Conservation (phyloP, 2,888 invertebrate species). For the Drosophila tripunctata region DNA sequence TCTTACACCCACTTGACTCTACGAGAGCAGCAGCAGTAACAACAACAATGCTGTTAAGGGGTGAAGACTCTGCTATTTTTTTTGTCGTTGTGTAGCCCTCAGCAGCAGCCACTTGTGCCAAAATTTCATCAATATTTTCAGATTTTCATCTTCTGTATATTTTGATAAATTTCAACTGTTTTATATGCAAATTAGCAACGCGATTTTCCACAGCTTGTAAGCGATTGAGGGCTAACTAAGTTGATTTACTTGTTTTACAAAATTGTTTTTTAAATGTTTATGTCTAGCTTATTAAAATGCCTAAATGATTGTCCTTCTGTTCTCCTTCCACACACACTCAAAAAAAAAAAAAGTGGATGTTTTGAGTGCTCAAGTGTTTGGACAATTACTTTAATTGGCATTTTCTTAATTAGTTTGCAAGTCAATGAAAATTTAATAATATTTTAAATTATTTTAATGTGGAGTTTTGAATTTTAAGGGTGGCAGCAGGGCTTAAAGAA, state of each 20-base stretch:
- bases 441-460: not conserved
- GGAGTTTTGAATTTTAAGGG: no score
- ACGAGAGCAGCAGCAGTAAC: conserved; percentile 38
- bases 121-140: conserved; percentile 80
- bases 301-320: conserved; percentile 67
- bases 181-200: conserved; percentile 84
- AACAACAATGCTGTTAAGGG: conserved; percentile 45
- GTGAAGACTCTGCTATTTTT: conserved; percentile 23
- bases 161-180: conserved; percentile 80
- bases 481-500: not conserved
- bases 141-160: conserved; percentile 62
- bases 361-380: conserved; percentile 50
- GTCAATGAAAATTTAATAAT: conserved; percentile 29
- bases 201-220: conserved; percentile 67
- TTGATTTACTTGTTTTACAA: conserved; percentile 50
- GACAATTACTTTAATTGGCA: conserved; percentile 57
- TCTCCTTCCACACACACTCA: not conserved
- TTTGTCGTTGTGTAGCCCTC: not conserved
- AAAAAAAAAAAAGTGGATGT: not conserved
- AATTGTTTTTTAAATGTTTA: conserved; percentile 73
- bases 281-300: conserved; percentile 74
- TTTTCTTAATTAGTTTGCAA: conserved; percentile 58
- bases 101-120: conserved; percentile 44
- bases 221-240: conserved; percentile 38
- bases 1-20: conserved; percentile 84